Percentiles rank a stretch among this genome's conserved stretches.
These are phyloP conservation scores for Craterocephalus amniculus DNA, from an alignment of 2,797 vertebrate genomes.

Conservation along the genomic window DNA sequence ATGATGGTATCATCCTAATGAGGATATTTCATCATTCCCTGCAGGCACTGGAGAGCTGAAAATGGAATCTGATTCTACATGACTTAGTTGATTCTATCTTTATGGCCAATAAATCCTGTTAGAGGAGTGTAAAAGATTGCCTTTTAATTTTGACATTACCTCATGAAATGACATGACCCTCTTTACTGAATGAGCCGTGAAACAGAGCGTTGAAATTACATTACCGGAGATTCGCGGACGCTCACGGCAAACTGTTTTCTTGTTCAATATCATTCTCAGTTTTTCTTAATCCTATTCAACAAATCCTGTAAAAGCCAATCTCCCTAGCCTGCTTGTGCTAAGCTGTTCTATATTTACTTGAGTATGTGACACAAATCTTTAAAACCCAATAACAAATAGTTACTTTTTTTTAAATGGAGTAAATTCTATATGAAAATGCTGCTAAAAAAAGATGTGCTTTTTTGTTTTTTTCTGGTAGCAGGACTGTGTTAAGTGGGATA, in stretches of 20 bases:
- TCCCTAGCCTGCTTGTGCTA: neutral
- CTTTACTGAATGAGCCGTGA: constrained; percentile 32
- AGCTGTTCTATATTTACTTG: neutral
- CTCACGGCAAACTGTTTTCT: constrained; percentile 11
- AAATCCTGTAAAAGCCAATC: constrained; percentile 1
- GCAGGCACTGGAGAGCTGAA: constrained; percentile 35
- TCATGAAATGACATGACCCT: constrained; percentile 43
- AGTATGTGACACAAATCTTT: neutral
- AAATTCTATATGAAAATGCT: neutral
- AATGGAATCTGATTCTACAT: constrained; percentile 58
- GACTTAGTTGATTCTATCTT: constrained; percentile 55
- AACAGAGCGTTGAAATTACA: constrained; percentile 26
- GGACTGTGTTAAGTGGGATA: no score
- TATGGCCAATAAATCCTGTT: constrained; percentile 57
- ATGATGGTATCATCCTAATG: constrained; percentile 44
- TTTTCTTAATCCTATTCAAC: constrained; percentile 10
- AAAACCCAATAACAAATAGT: neutral
- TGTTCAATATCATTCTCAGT: neutral
- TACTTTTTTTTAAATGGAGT: neutral
- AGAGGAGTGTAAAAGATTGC: constrained; percentile 43
- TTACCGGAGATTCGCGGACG: constrained; percentile 3
- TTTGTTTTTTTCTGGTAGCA: neutral
- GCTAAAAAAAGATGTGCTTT: constrained; percentile 1
- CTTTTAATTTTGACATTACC: constrained; percentile 64
- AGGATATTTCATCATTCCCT: constrained; percentile 55